These are phyloP conservation scores for Rhynchonycteris naso DNA, from an alignment of 2,797 vertebrate species.

Conservation along the genomic window DNA sequence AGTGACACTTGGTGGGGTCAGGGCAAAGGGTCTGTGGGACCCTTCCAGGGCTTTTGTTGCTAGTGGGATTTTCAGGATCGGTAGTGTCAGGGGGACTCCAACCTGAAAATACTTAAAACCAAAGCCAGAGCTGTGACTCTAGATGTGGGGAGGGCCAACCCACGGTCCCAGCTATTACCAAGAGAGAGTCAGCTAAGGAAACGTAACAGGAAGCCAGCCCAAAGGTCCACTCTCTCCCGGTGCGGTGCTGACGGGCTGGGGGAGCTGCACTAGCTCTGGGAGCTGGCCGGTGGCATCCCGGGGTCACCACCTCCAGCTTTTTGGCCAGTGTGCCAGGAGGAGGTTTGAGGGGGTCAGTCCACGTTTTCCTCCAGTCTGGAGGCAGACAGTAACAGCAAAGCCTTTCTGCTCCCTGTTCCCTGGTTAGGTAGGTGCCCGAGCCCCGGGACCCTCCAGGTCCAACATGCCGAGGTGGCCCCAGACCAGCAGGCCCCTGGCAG, in stretches of 20 bases:
- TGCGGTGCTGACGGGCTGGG: conserved; percentile 77
- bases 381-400: not conserved
- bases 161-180: not conserved
- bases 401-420: not conserved
- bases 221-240: conserved; percentile 86
- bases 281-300: not conserved
- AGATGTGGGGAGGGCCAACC: not conserved
- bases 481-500: not conserved
- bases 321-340: conserved; percentile 33
- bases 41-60: fast-evolving
- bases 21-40: not conserved
- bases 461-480: not conserved
- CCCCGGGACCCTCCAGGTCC: not conserved
- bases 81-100: not conserved
- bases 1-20: not conserved
- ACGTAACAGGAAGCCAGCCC: conserved; percentile 84
- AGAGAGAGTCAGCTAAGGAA: not conserved
- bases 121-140: too few relatives aligned
- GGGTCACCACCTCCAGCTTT: not conserved
- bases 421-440: not conserved
- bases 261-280: conserved; percentile 86
- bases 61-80: not conserved
- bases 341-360: conserved; percentile 21
- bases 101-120: not conserved
- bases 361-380: not conserved